These are phyloP conservation scores for Microplitis mediator DNA, from an alignment of 1,140 invertebrate species.

Conservation along the genomic window DNA sequence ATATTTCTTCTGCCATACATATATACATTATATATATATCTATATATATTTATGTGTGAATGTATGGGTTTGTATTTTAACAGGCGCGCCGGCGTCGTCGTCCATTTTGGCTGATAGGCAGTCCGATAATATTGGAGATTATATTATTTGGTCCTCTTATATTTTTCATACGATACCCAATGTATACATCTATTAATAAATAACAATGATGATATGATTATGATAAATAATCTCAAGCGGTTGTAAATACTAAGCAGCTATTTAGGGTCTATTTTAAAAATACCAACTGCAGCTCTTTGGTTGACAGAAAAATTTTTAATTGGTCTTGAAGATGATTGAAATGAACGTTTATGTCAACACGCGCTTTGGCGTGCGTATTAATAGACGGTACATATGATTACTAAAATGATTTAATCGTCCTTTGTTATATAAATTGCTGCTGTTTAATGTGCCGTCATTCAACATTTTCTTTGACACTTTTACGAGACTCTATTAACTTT, in stretches of 20 bases:
- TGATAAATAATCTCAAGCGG: too few relatives aligned
- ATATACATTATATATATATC: neutral
- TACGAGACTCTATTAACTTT: conserved; percentile 20
- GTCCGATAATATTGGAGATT: neutral
- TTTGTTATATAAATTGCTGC: conserved; percentile 37
- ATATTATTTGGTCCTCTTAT: neutral
- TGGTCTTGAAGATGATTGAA: neutral
- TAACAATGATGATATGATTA: too few relatives aligned
- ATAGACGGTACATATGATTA: conserved; percentile 39
- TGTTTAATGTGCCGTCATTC: neutral
- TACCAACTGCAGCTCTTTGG: neutral
- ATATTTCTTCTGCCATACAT: neutral
- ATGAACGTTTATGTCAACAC: neutral
- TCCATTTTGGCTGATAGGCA: conserved; percentile 7
- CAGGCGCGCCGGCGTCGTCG: conserved; percentile 10
- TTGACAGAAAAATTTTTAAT: neutral
- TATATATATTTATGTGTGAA: neutral
- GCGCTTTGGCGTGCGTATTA: conserved; percentile 33
- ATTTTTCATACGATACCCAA: neutral
- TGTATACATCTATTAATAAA: too few relatives aligned
- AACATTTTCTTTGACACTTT: conserved; percentile 24
- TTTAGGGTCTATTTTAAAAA: neutral
- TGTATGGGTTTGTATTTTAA: neutral
- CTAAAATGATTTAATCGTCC: conserved; percentile 48
- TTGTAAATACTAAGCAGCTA: too few relatives aligned